Base-by-base conservation (phyloP, 1,140 invertebrate species). In the Caerostris extrusa region DNA sequence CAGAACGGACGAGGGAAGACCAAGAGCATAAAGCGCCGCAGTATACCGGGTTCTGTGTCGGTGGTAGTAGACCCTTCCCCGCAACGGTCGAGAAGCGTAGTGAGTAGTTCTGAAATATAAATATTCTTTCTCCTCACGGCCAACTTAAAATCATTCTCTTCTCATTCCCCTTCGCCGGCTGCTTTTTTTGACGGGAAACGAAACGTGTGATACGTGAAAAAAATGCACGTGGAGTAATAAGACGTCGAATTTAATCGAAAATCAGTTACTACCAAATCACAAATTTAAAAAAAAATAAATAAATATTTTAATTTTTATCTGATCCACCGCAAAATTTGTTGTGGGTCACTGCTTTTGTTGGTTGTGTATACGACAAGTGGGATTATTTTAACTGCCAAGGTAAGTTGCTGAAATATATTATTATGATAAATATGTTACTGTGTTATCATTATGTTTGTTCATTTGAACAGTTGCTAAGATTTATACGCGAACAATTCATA, bases 371-470 rank as follows among this genome's bases (percentile, higher is more conserved):
- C 19, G 50, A 89, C 34, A 53, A 89, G 34, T 19, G 60, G 87
- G 87, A 89, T 89, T 69, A 89, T 10, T 89, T 89, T 69, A 34
- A 89, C 87, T 89, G 87, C 87, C 87, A 89, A 89, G 87, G 87
- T 89, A 89, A 89, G 87, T 89, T 8, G n/a, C 2, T 34, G 34
- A 34, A 34, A 34, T 1, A 34, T 34, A 34, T 34, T 34, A 34
- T 34, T 34, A 34, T 34, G 34, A 34, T 34, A 34, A 34, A 34
- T 34, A 34, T 34, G 34, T 34, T 34, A 34, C 34, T 34, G 34
- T 34, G 34, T 34, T 34, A 34, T 34, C 34, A 34, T 34, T 34
- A 34, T 34, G 34, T 34, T 34, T 64, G 10, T 10, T 64, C 5
- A 64, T 64, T 64, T 64, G 14, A 64, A 14, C 3, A 14, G 34